These are phyloP conservation scores for Aphidius gifuensis DNA, from an alignment of 1,140 invertebrate genomes.

Conservation along the genomic window DNA sequence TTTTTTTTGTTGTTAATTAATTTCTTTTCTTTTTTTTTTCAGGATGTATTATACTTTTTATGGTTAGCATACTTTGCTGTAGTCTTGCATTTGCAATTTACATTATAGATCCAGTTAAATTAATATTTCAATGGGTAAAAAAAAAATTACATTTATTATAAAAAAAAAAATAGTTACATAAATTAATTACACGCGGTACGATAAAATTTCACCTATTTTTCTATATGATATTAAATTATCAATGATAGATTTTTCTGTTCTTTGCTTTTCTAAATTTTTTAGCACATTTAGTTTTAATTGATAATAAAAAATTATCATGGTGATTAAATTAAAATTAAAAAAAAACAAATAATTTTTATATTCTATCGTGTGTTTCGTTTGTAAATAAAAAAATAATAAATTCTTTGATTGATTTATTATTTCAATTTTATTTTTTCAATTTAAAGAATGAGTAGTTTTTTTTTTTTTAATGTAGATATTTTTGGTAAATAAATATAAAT, in stretches of 20 bases:
- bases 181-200: too few species aligned
- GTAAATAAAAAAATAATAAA: too few species aligned
- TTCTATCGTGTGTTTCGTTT: too few species aligned
- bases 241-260: slow-evolving; percentile 1
- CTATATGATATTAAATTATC: neutral
- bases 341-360: too few species aligned
- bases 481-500: too few species aligned
- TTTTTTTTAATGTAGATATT: too few species aligned
- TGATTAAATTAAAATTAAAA: too few species aligned
- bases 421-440: too few species aligned
- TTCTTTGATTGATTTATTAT: too few species aligned
- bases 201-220: too few species aligned
- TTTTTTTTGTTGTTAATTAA: neutral
- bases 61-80: slow-evolving; percentile 37
- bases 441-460: too few species aligned
- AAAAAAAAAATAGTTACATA: neutral
- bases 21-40: slow-evolving; percentile 30
- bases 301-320: too few species aligned
- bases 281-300: neutral
- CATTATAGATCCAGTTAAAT: slow-evolving; percentile 54
- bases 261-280: neutral
- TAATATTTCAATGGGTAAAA: slow-evolving; percentile 57
- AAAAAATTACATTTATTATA: neutral
- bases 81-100: slow-evolving; percentile 51
- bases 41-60: slow-evolving; percentile 50